phyloP scores from a whole-genome alignment of 2,888 invertebrate genomes.

The Acanthopleura granulata region DNA sequence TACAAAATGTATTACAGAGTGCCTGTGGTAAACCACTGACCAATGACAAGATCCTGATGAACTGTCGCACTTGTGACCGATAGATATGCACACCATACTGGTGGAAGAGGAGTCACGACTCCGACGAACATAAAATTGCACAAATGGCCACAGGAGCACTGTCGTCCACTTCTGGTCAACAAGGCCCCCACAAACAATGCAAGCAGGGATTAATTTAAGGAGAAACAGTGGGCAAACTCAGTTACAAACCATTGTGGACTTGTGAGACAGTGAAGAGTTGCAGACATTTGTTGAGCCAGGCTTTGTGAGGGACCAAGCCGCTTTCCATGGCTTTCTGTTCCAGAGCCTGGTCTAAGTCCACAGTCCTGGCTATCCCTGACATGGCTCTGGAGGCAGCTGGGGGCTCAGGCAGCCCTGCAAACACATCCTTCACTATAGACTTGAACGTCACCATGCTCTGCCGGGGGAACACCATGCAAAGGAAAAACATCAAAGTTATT shows the following conservation, averaged over 20 bases:
- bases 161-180: too few relatives aligned
- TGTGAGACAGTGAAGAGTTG: slow-evolving; percentile 65
- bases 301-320: slow-evolving; percentile 62
- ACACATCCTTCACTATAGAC: slow-evolving; percentile 62
- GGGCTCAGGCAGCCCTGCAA: slow-evolving; percentile 61
- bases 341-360: slow-evolving; percentile 16
- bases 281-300: slow-evolving; percentile 65
- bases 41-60: too few relatives aligned
- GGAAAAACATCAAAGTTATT: neutral
- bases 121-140: too few relatives aligned
- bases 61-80: too few relatives aligned
- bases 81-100: too few relatives aligned
- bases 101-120: too few relatives aligned
- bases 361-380: slow-evolving; percentile 1
- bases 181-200: too few relatives aligned
- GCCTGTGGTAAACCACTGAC: too few relatives aligned
- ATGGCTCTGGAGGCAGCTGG: slow-evolving; percentile 40
- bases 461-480: slow-evolving; percentile 21
- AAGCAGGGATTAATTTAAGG: too few relatives aligned
- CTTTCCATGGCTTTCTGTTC: slow-evolving; percentile 49
- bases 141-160: too few relatives aligned
- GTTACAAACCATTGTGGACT: slow-evolving; percentile 61
- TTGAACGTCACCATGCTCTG: slow-evolving; percentile 62
- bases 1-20: too few relatives aligned
- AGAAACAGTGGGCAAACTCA: too few relatives aligned